Percentiles rank a stretch among this genome's conserved stretches.
phyloP scores from a whole-genome alignment of 2,888 invertebrate species.

The Aquatica leii region DNA sequence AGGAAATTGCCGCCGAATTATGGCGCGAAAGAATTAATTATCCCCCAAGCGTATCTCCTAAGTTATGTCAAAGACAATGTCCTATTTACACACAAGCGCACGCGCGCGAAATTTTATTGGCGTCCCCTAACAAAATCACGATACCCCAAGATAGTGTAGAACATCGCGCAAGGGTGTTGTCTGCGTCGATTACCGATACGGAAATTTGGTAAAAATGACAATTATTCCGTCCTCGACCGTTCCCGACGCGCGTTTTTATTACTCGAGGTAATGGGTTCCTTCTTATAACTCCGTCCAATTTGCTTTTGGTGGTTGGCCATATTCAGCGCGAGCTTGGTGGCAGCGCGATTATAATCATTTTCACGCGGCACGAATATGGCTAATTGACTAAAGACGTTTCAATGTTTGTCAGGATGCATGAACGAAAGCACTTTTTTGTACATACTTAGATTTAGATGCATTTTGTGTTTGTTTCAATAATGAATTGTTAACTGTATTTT shows the following conservation, averaged over 20 bases:
- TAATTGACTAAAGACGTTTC: constrained; percentile 43
- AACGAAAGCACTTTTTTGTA: background rate
- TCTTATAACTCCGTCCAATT: constrained; percentile 26
- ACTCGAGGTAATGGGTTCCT: constrained; percentile 52
- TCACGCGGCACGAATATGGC: constrained; percentile 53
- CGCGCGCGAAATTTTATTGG: constrained; percentile 60
- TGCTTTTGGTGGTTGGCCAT: constrained; percentile 56
- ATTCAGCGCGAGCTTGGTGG: constrained; percentile 53
- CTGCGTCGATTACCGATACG: constrained; percentile 70
- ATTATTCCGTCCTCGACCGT: too few relatives aligned
- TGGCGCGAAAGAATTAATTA: constrained; percentile 76
- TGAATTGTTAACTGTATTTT: too few relatives aligned
- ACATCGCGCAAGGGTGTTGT: constrained; percentile 72
- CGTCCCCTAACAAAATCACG: constrained; percentile 68
- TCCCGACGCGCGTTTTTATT: constrained; percentile 33
- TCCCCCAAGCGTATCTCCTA: constrained; percentile 71
- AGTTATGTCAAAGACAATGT: constrained; percentile 59
- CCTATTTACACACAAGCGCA: constrained; percentile 56
- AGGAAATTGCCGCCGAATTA: constrained; percentile 69
- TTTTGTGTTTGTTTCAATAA: constrained; percentile 16
- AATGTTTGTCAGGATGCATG: constrained; percentile 5
- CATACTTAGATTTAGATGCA: constrained; percentile 16
- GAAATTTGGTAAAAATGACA: constrained; percentile 87
- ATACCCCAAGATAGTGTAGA: constrained; percentile 69
- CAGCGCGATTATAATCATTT: constrained; percentile 42